Evolutionary conservation across 2,113 vertebrate genomes (phyloP).

Genomic region (Ammodytes dubius): DNA sequence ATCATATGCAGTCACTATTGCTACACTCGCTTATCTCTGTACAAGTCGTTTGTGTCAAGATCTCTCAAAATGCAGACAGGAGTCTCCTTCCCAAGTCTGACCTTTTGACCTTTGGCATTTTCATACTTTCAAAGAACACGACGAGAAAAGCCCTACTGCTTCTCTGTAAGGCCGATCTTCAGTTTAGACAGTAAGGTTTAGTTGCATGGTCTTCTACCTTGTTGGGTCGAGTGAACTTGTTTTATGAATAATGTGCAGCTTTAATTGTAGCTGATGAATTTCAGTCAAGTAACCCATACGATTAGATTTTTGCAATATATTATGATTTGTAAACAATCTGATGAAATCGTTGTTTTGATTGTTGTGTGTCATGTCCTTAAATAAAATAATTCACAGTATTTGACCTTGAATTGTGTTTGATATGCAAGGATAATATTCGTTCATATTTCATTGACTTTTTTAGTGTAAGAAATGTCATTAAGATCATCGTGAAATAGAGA

Average conservation of each 20-base stretch:
- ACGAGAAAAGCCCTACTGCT: constrained; percentile 30
- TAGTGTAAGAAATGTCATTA: not conserved
- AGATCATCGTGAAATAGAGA: not conserved
- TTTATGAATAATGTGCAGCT: constrained; percentile 95
- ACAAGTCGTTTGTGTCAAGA: constrained; percentile 71
- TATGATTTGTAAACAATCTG: constrained; percentile 91
- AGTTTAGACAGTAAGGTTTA: constrained; percentile 54
- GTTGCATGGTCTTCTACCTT: constrained; percentile 80
- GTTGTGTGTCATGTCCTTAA: constrained; percentile 82
- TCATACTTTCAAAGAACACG: constrained; percentile 51
- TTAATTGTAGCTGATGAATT: constrained; percentile 94
- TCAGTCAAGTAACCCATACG: constrained; percentile 87
- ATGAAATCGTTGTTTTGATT: constrained; percentile 83
- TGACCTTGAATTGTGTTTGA: constrained; percentile 28
- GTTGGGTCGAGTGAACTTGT: constrained; percentile 83
- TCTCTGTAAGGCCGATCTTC: constrained; percentile 35
- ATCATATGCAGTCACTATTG: constrained; percentile 73
- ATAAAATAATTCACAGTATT: constrained; percentile 79
- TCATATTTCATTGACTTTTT: not conserved
- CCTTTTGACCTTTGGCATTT: constrained; percentile 33
- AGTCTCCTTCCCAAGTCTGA: constrained; percentile 23
- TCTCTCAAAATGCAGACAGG: constrained; percentile 49
- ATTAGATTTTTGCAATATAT: constrained; percentile 90
- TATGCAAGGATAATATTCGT: not conserved
- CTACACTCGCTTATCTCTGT: constrained; percentile 71